Conservation (phyloP, 2,113 vertebrate genomes). For the Tetraodon nigroviridis region DNA sequence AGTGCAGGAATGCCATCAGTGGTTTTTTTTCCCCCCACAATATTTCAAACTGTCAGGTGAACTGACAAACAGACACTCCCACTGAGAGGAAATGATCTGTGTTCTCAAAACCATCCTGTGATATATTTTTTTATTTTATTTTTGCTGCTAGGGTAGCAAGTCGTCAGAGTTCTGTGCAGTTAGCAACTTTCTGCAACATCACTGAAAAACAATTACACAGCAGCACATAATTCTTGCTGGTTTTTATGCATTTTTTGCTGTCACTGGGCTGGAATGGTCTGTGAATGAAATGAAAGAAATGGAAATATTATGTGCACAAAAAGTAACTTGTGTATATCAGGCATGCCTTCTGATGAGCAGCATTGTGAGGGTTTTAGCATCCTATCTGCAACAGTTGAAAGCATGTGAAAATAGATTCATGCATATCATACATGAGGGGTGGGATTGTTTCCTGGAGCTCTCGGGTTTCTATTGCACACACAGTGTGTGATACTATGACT, state of each 20-base stretch:
- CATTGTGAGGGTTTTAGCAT: slow-evolving; percentile 30
- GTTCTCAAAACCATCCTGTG: not conserved
- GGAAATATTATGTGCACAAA: slow-evolving; percentile 1
- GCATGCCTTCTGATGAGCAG: slow-evolving; percentile 24
- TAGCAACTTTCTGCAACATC: not conserved
- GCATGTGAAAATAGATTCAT: slow-evolving; percentile 55
- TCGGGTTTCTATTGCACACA: slow-evolving; percentile 36
- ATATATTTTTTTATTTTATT: not conserved
- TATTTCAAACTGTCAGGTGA: slow-evolving; percentile 11
- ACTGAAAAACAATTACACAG: not conserved
- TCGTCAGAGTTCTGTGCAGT: not conserved
- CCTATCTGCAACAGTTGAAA: slow-evolving; percentile 53
- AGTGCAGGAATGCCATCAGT: not conserved
- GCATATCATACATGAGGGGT: slow-evolving; percentile 35
- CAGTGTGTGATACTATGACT: slow-evolving; percentile 31
- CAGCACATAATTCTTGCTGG: not conserved
- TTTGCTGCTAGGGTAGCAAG: not conserved
- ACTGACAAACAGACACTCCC: slow-evolving; percentile 1
- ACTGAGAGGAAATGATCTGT: slow-evolving; percentile 3
- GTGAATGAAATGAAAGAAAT: not conserved
- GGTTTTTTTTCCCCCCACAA: not conserved
- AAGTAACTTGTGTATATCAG: slow-evolving; percentile 27
- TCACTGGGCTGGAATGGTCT: not conserved
- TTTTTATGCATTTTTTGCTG: slow-evolving; percentile 12
- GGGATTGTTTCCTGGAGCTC: not conserved